A percentile compares a stretch with the other conserved stretches of the same genome.
phyloP scores from a whole-genome alignment of 2,888 invertebrate genomes.

The Megaustenia siamemsis region DNA sequence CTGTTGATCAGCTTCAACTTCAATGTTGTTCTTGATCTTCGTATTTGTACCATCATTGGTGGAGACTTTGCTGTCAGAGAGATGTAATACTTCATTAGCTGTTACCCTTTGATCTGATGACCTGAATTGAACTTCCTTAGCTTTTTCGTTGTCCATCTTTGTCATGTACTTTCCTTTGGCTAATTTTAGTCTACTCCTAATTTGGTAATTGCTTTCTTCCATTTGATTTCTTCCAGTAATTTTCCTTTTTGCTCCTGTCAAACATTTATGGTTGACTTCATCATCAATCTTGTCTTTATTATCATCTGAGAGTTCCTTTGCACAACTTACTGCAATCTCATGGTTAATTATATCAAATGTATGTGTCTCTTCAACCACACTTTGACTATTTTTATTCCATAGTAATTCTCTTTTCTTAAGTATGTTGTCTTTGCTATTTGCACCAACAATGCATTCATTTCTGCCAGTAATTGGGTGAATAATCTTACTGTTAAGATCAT shows the following conservation, averaged over 20 bases:
- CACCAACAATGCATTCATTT: not conserved
- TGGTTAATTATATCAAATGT: not conserved
- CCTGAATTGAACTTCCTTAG: slow-evolving; percentile 14
- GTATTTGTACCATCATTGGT: not conserved
- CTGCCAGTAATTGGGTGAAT: not conserved
- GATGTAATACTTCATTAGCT: not conserved
- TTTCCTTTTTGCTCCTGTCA: not conserved
- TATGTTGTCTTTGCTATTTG: not conserved
- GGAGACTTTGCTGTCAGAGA: not conserved
- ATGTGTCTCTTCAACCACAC: not conserved
- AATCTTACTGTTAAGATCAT: slow-evolving; percentile 25
- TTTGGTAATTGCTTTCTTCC: not conserved
- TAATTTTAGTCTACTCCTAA: not conserved
- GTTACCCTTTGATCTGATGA: not conserved
- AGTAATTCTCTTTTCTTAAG: slow-evolving; percentile 7
- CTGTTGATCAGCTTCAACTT: slow-evolving; percentile 34
- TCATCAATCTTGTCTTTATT: not conserved
- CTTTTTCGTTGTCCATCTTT: slow-evolving; percentile 24
- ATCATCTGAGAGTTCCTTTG: not conserved
- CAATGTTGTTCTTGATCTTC: not conserved
- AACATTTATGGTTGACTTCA: not conserved
- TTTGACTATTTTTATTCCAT: slow-evolving; percentile 1
- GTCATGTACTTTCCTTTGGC: not conserved
- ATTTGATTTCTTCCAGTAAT: not conserved
- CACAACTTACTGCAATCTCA: not conserved